Evolutionary conservation across 2,113 vertebrate species (phyloP).

Genomic region (Neolamprologus toae): DNA sequence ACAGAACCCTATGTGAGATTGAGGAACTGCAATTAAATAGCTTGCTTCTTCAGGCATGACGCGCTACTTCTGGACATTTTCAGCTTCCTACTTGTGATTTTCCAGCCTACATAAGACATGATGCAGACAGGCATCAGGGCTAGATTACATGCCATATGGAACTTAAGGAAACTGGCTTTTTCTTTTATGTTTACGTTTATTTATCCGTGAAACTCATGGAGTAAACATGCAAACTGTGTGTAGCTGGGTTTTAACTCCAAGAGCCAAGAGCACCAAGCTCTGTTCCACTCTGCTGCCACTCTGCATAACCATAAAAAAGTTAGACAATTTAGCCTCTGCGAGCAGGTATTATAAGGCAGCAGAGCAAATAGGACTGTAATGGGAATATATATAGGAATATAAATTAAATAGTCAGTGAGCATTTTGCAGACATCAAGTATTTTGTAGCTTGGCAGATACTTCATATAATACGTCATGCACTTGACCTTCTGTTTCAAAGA

Average conservation of each 20-base stretch:
- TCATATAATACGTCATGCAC: not conserved
- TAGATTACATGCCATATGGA: fast-evolving
- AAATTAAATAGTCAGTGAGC: not conserved
- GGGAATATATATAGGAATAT: not conserved
- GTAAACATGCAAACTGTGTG: not conserved
- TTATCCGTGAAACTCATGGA: not conserved
- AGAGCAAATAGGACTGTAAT: not conserved
- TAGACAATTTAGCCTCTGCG: not conserved
- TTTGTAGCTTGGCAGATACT: not conserved
- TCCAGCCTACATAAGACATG: not conserved
- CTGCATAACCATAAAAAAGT: not conserved
- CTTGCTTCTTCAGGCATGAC: fast-evolving
- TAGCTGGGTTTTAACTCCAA: not conserved
- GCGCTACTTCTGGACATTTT: not conserved
- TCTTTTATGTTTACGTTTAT: not conserved
- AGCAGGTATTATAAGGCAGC: not conserved
- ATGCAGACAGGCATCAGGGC: not conserved
- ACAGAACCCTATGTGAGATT: fast-evolving
- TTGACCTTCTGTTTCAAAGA: not conserved
- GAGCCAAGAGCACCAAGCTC: not conserved
- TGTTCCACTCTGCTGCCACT: not conserved
- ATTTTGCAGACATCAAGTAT: not conserved
- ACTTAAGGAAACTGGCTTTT: not conserved
- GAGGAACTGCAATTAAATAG: not conserved
- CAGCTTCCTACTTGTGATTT: not conserved